Conservation (phyloP, 2,797 vertebrate genomes). For the Falco columbarius region DNA sequence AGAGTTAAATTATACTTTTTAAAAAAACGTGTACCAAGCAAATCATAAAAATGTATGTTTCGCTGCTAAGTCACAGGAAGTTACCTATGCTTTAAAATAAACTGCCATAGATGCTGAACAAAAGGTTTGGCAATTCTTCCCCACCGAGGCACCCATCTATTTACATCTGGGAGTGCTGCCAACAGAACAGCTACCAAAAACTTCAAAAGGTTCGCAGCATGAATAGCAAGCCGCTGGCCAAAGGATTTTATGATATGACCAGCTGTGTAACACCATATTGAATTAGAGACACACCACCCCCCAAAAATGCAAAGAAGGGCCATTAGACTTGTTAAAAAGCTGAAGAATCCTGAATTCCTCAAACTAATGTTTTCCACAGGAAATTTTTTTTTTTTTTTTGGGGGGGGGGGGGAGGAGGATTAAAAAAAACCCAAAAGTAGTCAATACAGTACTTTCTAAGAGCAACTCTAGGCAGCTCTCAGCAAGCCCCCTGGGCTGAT, state of each 20-base stretch:
- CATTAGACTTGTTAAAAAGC: not conserved
- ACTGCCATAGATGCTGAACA: slow-evolving; percentile 5
- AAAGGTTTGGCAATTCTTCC: slow-evolving; percentile 19
- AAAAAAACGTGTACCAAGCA: fast-evolving
- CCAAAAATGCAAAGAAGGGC: not conserved
- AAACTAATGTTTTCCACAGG: not conserved
- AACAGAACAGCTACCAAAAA: slow-evolving; percentile 56
- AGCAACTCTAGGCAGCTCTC: not conserved
- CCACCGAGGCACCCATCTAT: slow-evolving; percentile 24
- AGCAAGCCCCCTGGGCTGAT: not conserved
- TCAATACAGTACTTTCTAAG: not conserved
- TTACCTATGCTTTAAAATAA: slow-evolving; percentile 8
- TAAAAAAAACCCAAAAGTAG: not conserved
- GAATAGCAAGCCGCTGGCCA: slow-evolving; percentile 45
- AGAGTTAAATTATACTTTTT: not conserved
- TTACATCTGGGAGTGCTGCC: slow-evolving; percentile 54
- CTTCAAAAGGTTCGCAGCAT: slow-evolving; percentile 49
- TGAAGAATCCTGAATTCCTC: not conserved
- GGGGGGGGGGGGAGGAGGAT: no score
- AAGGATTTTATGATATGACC: slow-evolving; percentile 47
- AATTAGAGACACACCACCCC: not conserved
- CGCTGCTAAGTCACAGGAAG: not conserved
- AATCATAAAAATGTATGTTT: not conserved
- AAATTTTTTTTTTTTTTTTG: not conserved
- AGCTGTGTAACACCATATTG: not conserved